phyloP scores from a whole-genome alignment of 2,888 invertebrate genomes.

The Chrysolina oricalcia region DNA sequence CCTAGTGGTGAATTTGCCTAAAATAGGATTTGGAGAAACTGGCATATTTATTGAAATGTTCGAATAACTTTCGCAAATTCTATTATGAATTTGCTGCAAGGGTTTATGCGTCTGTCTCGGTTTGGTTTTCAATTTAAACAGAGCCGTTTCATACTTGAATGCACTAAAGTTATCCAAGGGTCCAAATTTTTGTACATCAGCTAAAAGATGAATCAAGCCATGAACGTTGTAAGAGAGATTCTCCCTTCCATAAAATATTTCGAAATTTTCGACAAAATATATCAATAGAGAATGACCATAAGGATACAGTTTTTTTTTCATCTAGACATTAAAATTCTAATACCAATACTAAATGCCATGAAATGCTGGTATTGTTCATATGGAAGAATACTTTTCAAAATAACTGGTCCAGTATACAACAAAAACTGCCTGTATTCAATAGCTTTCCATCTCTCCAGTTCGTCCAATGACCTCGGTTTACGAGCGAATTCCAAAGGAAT shows the following conservation, averaged over 20 bases:
- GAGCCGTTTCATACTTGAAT: slow-evolving; percentile 52
- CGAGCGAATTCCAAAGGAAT: slow-evolving; percentile 33
- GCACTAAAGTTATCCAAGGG: slow-evolving; percentile 45
- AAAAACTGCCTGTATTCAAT: too few species aligned
- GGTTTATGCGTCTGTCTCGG: slow-evolving; percentile 37
- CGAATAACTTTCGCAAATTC: slow-evolving; percentile 22
- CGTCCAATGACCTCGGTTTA: slow-evolving; percentile 28
- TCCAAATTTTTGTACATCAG: slow-evolving; percentile 50
- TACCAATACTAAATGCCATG: slow-evolving; percentile 28
- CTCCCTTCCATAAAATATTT: too few species aligned
- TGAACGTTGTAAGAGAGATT: slow-evolving; percentile 54
- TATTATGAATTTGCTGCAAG: too few species aligned
- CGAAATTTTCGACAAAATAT: slow-evolving; percentile 28
- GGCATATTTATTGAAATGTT: background rate
- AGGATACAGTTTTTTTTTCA: slow-evolving; percentile 3
- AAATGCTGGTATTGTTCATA: slow-evolving; percentile 17
- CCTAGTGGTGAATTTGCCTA: background rate
- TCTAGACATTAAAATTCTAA: slow-evolving; percentile 27
- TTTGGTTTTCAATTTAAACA: slow-evolving; percentile 42
- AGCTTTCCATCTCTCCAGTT: slow-evolving; percentile 33
- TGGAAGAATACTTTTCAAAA: slow-evolving; percentile 21
- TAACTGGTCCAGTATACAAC: slow-evolving; percentile 30
- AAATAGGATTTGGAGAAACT: background rate
- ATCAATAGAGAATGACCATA: slow-evolving; percentile 1
- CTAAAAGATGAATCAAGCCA: too few species aligned